A percentile compares a stretch with the other conserved stretches of the same genome.
Evolutionary conservation across 2,797 vertebrate species (phyloP).

Genomic region (Simalia tracyae): DNA sequence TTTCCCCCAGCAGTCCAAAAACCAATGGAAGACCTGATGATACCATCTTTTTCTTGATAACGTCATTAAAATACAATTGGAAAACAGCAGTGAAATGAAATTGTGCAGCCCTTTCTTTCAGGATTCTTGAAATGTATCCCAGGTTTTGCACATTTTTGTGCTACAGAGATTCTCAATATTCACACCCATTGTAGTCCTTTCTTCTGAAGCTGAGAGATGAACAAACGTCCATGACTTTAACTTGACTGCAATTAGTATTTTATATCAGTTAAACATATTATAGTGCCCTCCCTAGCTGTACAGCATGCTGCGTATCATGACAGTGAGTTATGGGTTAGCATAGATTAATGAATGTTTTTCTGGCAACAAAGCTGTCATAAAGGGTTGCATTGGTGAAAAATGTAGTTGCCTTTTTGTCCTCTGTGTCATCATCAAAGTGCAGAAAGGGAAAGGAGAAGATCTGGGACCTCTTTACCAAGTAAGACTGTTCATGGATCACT

Average conservation of each 20-base stretch:
- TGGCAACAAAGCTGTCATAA: not conserved
- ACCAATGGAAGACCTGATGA: not conserved
- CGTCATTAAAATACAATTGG: not conserved
- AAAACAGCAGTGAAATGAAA: not conserved
- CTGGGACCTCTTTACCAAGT: not conserved
- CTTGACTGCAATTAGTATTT: not conserved
- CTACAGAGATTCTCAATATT: not conserved
- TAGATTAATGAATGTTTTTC: constrained; percentile 14
- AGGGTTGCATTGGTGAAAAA: not conserved
- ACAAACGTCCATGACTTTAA: not conserved
- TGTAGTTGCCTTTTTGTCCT: constrained; percentile 3
- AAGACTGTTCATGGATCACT: not conserved
- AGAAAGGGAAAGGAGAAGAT: not conserved
- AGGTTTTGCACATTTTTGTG: not conserved
- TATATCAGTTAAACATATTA: not conserved
- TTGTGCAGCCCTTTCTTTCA: not conserved
- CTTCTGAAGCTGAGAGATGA: not conserved
- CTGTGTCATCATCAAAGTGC: not conserved
- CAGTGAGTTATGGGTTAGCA: not conserved
- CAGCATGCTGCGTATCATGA: not conserved
- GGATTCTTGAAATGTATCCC: not conserved
- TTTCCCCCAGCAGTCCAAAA: not conserved
- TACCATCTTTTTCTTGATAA: not conserved
- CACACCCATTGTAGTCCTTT: no score
- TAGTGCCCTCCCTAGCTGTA: not conserved